Percentiles rank a stretch among this genome's conserved stretches.
Evolutionary conservation across 1,140 invertebrate species (phyloP).

Genomic region (Ceratoteleas bidentatus): DNA sequence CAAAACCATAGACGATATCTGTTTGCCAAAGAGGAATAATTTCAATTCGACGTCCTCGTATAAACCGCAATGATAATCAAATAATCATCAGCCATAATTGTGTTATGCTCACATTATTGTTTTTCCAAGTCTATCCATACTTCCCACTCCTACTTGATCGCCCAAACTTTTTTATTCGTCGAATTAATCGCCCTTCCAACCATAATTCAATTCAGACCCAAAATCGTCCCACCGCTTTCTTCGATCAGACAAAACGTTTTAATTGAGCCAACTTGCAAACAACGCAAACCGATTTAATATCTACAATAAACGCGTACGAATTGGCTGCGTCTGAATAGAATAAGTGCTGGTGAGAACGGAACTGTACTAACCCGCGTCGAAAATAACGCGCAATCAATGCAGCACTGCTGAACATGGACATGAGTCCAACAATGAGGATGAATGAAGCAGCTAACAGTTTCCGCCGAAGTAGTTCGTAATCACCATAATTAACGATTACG

Average conservation of each 20-base stretch:
- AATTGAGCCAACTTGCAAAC: not conserved
- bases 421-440: conserved; percentile 60
- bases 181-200: too few relatives aligned
- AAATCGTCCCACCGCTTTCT: not conserved
- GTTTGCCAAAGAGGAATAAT: too few relatives aligned
- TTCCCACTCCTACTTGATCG: too few relatives aligned
- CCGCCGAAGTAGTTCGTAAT: conserved; percentile 69
- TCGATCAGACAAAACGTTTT: not conserved
- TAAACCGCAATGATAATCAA: too few relatives aligned
- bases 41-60: too few relatives aligned
- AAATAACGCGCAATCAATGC: conserved; percentile 56
- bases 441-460: conserved; percentile 64
- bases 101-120: too few relatives aligned
- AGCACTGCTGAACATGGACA: conserved; percentile 57
- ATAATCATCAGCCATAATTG: too few relatives aligned
- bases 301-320: conserved; percentile 22
- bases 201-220: too few relatives aligned
- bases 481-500: conserved; percentile 64
- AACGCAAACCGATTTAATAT: conserved; percentile 19
- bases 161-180: too few relatives aligned
- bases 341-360: conserved; percentile 31
- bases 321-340: conserved; percentile 32
- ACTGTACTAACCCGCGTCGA: conserved; percentile 49
- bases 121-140: too few relatives aligned
- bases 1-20: too few relatives aligned